Conservation (phyloP, 2,113 vertebrate genomes). For the Rhynchomys soricoides region DNA sequence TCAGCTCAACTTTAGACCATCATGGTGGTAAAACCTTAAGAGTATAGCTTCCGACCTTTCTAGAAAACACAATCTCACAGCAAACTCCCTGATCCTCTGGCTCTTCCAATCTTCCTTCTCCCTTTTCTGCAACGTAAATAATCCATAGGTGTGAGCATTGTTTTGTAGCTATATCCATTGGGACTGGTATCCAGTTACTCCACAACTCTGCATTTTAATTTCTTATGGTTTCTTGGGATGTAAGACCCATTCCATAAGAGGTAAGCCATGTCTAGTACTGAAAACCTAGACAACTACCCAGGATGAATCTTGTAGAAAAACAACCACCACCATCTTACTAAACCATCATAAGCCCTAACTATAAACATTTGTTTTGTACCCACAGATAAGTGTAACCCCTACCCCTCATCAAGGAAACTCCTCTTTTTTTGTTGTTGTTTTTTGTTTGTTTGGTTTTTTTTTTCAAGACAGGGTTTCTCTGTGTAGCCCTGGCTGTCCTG, state of each 20-base stretch:
- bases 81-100: neutral
- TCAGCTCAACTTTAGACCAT: neutral
- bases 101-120: neutral
- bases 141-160: neutral
- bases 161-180: neutral
- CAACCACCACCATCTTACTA: neutral
- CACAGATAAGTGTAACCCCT: neutral
- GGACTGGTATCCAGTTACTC: neutral
- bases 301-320: neutral
- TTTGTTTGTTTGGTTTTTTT: too few species aligned
- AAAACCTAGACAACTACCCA: too few species aligned
- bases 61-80: neutral
- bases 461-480: too few species aligned
- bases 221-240: neutral
- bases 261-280: neutral
- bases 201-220: neutral
- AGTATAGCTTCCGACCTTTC: too few species aligned
- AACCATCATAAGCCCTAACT: too few species aligned
- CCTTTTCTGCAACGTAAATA: neutral
- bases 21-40: neutral
- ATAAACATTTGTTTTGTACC: neutral
- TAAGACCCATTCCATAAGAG: neutral
- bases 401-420: too few species aligned
- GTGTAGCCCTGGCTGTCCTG: too few species aligned
- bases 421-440: too few species aligned